These are phyloP conservation scores for Blastomussa wellsi DNA, from an alignment of 92 coral and sea anemone genomes.

Conservation along the genomic window DNA sequence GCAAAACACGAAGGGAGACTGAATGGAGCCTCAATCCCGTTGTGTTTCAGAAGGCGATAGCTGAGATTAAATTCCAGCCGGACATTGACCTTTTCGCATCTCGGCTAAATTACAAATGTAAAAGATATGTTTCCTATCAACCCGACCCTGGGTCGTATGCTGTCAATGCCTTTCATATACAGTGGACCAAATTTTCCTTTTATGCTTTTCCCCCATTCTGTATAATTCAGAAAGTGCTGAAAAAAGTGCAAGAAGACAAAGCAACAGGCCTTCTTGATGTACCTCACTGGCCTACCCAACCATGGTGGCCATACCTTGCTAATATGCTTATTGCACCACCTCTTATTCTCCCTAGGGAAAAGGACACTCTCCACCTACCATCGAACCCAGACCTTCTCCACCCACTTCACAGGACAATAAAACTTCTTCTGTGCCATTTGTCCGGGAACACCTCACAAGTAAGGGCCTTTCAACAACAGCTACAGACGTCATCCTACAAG, in stretches of 20 bases:
- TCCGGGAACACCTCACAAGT: conserved; percentile 40
- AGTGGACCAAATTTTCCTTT: conserved; percentile 23
- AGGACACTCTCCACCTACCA: conserved; percentile 37
- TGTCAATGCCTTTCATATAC: conserved; percentile 44
- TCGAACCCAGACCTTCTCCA: conserved; percentile 42
- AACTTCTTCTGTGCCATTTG: conserved; percentile 49
- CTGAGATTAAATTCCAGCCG: conserved; percentile 2
- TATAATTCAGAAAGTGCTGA: conserved; percentile 22
- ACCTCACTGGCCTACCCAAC: conserved; percentile 33
- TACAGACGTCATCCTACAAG: conserved; percentile 22
- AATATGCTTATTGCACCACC: conserved; percentile 44
- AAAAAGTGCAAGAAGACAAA: not conserved
- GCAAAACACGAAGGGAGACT: conserved; percentile 16
- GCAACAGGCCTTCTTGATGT: conserved; percentile 19
- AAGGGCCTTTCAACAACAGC: conserved; percentile 39
- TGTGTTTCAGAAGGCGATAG: conserved; percentile 7
- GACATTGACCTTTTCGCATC: conserved; percentile 36
- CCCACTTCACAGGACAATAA: conserved; percentile 41
- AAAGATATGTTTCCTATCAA: conserved; percentile 29
- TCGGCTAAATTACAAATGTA: conserved; percentile 15
- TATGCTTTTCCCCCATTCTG: conserved; percentile 51
- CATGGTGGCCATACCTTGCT: conserved; percentile 14
- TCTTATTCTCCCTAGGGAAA: conserved; percentile 50
- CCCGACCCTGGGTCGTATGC: conserved; percentile 58
- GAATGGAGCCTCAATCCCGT: conserved; percentile 8